These are phyloP conservation scores for Megaleporinus macrocephalus DNA, from an alignment of 2,113 vertebrate species.

Conservation along the genomic window DNA sequence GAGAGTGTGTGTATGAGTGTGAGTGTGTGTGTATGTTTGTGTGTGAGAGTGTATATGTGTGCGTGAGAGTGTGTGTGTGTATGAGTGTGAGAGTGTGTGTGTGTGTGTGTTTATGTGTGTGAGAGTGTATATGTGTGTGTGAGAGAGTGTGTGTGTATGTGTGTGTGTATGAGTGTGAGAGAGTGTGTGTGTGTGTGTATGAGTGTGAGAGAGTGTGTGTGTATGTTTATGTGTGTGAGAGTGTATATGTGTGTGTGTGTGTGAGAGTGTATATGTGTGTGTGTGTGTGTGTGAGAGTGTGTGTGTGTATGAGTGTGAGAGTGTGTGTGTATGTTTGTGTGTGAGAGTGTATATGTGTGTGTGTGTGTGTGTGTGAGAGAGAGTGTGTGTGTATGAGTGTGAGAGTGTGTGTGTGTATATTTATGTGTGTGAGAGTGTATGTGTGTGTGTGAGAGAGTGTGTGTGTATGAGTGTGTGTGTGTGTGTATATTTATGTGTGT, in stretches of 20 bases:
- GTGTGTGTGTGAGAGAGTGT: too few species aligned
- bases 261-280: conserved; percentile 17
- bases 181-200: not conserved
- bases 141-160: not conserved
- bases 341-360: conserved; percentile 11
- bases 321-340: conserved; percentile 8
- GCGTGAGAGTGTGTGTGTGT: not conserved
- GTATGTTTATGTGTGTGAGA: too few species aligned
- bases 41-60: too few species aligned
- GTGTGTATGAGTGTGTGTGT: too few species aligned
- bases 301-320: conserved; percentile 5
- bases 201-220: conserved; percentile 8
- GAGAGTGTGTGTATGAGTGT: too few species aligned
- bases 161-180: conserved; percentile 11
- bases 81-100: conserved; percentile 14
- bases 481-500: too few species aligned
- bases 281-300: conserved; percentile 5
- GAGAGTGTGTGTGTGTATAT: too few species aligned
- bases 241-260: not conserved
- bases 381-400: too few species aligned
- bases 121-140: conserved; percentile 5
- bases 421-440: too few species aligned
- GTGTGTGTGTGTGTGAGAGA: conserved; percentile 2
- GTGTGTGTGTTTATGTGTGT: conserved; percentile 1
- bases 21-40: too few species aligned